Evolutionary conservation across 2,113 vertebrate genomes (phyloP).

Genomic region (Merops nubicus): DNA sequence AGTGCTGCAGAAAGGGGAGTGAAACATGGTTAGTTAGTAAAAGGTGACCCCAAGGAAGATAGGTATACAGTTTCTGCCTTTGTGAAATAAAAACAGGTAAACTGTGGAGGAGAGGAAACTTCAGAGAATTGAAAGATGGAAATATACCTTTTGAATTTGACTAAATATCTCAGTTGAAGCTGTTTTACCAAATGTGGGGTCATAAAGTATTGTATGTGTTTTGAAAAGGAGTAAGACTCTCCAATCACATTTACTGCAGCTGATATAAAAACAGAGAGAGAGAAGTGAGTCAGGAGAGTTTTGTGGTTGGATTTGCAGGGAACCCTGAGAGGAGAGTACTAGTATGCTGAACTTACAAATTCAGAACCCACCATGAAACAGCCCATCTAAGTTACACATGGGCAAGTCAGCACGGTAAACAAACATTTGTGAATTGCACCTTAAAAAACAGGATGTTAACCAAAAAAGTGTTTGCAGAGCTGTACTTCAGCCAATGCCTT

Average conservation of each 20-base stretch:
- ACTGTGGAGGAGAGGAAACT: neutral
- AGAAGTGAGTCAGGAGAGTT: conserved; percentile 20
- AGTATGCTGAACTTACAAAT: conserved; percentile 30
- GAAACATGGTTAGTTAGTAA: neutral
- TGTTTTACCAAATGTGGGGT: neutral
- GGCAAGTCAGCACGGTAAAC: conserved; percentile 1
- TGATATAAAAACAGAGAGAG: neutral
- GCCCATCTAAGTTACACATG: neutral
- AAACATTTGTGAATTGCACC: neutral
- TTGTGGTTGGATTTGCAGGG: conserved; percentile 46
- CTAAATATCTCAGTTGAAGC: neutral
- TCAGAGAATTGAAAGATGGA: neutral
- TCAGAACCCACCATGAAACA: conserved; percentile 27
- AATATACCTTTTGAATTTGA: neutral
- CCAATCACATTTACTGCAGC: neutral
- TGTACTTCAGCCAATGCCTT: neutral
- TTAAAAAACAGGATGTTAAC: neutral
- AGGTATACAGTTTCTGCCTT: neutral
- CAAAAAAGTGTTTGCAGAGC: neutral
- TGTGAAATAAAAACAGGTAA: neutral
- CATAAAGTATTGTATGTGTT: neutral
- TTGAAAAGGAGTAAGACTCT: neutral
- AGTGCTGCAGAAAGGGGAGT: neutral
- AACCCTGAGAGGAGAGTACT: conserved; percentile 6
- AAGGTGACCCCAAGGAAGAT: neutral